A percentile compares a stretch with the other conserved stretches of the same genome.
Conservation (phyloP, 2,888 invertebrate genomes). For the Lepetodrilus schrolli region DNA sequence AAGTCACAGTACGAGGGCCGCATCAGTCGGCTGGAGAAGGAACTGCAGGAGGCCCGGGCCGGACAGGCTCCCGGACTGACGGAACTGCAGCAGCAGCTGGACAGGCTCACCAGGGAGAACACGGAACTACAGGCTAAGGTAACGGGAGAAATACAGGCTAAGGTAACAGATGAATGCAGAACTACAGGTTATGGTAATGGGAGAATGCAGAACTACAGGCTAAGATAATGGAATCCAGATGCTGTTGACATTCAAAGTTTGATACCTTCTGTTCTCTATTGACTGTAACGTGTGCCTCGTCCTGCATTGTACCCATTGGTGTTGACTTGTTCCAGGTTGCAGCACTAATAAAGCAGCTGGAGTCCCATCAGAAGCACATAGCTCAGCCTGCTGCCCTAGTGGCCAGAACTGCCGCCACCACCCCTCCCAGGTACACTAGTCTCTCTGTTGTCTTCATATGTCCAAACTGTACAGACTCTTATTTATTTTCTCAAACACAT, state of each 20-base stretch:
- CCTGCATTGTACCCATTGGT: too few species aligned
- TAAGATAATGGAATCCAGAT: neutral
- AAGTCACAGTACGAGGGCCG: conserved; percentile 54
- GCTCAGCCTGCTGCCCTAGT: conserved; percentile 44
- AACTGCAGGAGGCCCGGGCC: conserved; percentile 38
- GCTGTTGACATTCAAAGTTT: too few species aligned
- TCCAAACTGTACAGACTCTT: too few species aligned
- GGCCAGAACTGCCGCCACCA: conserved; percentile 55
- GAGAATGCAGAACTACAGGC: too few species aligned
- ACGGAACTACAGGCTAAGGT: conserved; percentile 66
- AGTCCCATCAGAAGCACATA: conserved; percentile 49
- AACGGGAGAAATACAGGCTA: conserved; percentile 48
- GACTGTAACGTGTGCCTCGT: too few species aligned
- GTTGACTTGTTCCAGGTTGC: neutral
- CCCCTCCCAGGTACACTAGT: conserved; percentile 55
- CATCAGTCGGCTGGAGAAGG: conserved; percentile 55
- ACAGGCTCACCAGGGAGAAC: conserved; percentile 59
- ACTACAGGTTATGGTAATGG: conserved; percentile 63
- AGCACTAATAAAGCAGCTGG: conserved; percentile 56
- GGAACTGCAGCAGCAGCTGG: conserved; percentile 64
- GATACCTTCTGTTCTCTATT: too few species aligned
- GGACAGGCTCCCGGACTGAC: conserved; percentile 28
- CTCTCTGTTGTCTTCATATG: too few species aligned
- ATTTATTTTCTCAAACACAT: too few species aligned
- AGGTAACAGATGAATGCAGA: conserved; percentile 63